Percentiles rank a stretch among this genome's conserved stretches.
Evolutionary conservation across 2,113 vertebrate species (phyloP).

Genomic region (Raja brachyura): DNA sequence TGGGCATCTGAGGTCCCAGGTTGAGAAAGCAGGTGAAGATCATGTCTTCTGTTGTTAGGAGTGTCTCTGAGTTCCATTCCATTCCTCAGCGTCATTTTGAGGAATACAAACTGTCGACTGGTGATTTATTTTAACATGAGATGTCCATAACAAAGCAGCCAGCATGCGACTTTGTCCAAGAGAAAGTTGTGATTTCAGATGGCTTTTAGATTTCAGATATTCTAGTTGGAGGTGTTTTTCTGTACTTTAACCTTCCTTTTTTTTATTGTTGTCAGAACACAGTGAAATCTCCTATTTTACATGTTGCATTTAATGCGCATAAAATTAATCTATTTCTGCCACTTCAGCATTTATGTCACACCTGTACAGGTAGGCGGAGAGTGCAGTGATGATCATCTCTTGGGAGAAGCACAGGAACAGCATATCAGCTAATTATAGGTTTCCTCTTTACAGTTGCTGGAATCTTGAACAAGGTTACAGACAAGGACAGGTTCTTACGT

Average conservation of each 20-base stretch:
- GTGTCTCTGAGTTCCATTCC: no score
- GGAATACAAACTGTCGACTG: no score
- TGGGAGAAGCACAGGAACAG: slow-evolving; percentile 15
- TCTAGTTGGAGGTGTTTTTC: not conserved
- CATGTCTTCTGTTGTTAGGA: no score
- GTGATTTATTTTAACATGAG: no score
- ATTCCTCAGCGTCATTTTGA: no score
- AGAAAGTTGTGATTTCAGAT: no score
- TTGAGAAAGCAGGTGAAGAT: no score
- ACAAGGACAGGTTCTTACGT: slow-evolving; percentile 6
- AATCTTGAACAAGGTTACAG: slow-evolving; percentile 15
- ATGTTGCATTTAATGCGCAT: slow-evolving; percentile 15
- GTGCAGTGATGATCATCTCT: not conserved
- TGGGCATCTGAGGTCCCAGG: no score
- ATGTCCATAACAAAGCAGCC: no score
- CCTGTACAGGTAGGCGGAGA: slow-evolving; percentile 5
- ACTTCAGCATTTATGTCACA: slow-evolving; percentile 31
- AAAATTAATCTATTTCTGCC: slow-evolving; percentile 8
- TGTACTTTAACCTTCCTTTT: not conserved
- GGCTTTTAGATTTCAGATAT: not conserved
- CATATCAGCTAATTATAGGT: slow-evolving; percentile 20
- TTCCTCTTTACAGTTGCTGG: not conserved
- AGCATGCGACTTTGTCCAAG: no score
- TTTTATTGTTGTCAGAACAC: slow-evolving; percentile 5
- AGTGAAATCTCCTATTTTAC: not conserved